Base-by-base conservation (phyloP, 2,888 invertebrate genomes). In the Pandemis heparana region DNA sequence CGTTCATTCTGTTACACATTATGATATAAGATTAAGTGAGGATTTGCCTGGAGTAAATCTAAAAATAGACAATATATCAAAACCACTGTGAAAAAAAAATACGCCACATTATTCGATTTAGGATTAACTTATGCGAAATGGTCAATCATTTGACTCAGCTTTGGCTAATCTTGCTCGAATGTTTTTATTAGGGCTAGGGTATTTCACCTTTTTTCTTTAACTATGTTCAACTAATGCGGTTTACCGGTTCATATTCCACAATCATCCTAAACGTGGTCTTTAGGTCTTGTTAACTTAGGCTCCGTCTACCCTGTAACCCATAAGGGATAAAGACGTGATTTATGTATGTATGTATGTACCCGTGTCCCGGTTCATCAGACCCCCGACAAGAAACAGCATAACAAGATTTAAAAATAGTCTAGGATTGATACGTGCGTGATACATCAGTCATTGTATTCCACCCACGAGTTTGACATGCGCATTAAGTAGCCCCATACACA, bases 401-500 rank as follows among this genome's bases (percentile, higher is more conserved):
- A 51, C 65, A 65, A 38, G 60, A 51, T 51, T 9, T 23, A 16
- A 48, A 63, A 23, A 63, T 62, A 23, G 14, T 51, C 46, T 7
- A 39, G n/a, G 18, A 39, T 56, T 32, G 39, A 41, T 38, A 18
- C 53, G 9, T 14, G 9, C 53, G 9, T 14, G 9, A 59, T 56
- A 18, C 68, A 56, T 74, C 16, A 65, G 16, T 59, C 38, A 51
- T 32, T 59, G 51, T 60, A 48, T 60, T 41, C 53, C 51, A n/a
- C 39, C 48, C 48, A 69, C 56, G 32, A 63, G 41, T 39, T 38
- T 46, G 60, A 60, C 16, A 65, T 18, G 43, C 62, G 65, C 53
- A 46, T 38, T 41, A 43, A 51, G 59, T 56, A 73, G 73, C 51
- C 48, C 69, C 65, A 51, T 53, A 65, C 16, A 70, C 64, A 74